Conservation (phyloP, 2,113 vertebrate species). For the Apus apus region DNA sequence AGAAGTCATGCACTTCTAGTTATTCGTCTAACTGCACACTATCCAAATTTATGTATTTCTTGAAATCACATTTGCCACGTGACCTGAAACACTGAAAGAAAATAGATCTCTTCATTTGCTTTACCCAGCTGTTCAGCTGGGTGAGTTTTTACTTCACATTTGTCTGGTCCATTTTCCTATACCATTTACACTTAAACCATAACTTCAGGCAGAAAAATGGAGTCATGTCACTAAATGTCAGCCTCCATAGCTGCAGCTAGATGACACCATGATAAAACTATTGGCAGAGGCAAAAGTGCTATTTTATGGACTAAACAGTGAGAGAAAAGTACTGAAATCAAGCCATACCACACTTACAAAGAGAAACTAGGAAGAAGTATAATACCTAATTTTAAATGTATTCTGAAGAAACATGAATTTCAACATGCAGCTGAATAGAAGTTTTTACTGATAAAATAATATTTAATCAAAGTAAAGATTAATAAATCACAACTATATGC, state of each 20-base stretch:
- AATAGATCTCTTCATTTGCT: not conserved
- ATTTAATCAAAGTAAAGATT: not conserved
- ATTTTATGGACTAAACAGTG: not conserved
- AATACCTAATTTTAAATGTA: not conserved
- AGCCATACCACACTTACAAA: not conserved
- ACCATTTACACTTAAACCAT: not conserved
- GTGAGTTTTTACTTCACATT: not conserved
- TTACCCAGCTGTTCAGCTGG: not conserved
- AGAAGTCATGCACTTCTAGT: not conserved
- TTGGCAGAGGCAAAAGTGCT: not conserved
- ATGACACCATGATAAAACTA: not conserved
- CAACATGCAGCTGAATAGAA: not conserved
- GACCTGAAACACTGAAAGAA: not conserved
- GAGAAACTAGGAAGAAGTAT: not conserved
- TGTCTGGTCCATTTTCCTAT: not conserved
- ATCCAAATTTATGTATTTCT: not conserved
- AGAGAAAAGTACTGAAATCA: not conserved
- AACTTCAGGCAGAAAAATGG: not conserved
- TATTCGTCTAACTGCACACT: not conserved
- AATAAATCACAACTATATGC: not conserved
- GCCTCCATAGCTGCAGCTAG: not conserved
- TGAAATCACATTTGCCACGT: not conserved
- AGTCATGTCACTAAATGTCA: not conserved
- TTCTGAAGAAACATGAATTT: not conserved
- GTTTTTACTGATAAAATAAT: not conserved